Evolutionary conservation across 2,113 vertebrate species (phyloP).

Genomic region (Hydrochoerus hydrochaeris): DNA sequence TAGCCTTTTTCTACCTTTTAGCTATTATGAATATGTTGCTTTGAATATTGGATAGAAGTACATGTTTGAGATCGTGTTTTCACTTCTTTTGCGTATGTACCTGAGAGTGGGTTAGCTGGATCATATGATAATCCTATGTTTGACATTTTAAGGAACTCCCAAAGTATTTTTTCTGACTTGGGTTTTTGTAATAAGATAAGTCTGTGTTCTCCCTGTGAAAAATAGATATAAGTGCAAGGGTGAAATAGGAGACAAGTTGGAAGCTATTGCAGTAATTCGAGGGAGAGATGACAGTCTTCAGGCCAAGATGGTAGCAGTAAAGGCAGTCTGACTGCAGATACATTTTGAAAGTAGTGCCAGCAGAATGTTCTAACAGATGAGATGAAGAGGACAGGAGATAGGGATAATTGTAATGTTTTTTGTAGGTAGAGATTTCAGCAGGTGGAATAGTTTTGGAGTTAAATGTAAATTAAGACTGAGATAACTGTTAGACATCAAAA

Average conservation of each 20-base stretch:
- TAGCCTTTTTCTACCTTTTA: constrained; percentile 23
- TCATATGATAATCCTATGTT: background rate
- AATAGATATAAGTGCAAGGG: background rate
- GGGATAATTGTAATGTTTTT: background rate
- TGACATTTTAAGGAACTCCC: constrained; percentile 8
- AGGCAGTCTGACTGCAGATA: background rate
- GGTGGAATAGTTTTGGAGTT: background rate
- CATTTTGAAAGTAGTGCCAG: background rate
- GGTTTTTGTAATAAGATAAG: background rate
- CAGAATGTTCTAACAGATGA: background rate
- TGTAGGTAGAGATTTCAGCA: constrained; percentile 5
- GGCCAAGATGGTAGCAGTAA: background rate
- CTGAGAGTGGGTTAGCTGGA: background rate
- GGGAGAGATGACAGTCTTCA: background rate
- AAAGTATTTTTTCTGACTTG: background rate
- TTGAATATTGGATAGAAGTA: background rate
- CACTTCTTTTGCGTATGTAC: background rate
- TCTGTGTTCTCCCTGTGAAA: background rate
- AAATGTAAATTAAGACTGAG: background rate
- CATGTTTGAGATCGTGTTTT: background rate
- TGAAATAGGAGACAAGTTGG: background rate
- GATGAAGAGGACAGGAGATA: background rate
- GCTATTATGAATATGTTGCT: background rate
- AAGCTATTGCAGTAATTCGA: background rate
- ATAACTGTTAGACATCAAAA: background rate